Evolutionary conservation across 2,888 invertebrate genomes (phyloP).

Genomic region (Eilema depressum): DNA sequence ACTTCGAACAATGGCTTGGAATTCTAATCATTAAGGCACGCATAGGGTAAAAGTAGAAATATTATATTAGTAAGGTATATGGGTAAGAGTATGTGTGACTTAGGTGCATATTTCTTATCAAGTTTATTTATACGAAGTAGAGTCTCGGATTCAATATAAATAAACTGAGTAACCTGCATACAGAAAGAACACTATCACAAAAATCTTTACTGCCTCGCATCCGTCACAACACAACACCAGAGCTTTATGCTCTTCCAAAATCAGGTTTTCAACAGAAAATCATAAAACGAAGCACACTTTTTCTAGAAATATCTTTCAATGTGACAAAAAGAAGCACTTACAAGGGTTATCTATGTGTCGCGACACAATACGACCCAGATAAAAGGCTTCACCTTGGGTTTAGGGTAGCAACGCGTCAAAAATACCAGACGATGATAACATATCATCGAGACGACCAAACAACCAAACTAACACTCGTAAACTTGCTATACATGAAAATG

Average conservation of each 20-base stretch:
- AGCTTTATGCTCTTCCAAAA: constrained; percentile 33
- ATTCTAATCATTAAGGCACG: background rate
- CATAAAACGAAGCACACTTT: constrained; percentile 40
- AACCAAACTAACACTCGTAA: constrained; percentile 78
- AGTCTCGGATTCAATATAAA: background rate
- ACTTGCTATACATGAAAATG: constrained; percentile 70
- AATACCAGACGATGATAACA: constrained; percentile 69
- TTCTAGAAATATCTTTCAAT: constrained; percentile 36
- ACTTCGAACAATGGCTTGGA: background rate
- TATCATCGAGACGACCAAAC: constrained; percentile 73
- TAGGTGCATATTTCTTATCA: too few relatives aligned
- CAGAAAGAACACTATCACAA: background rate
- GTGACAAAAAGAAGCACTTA: constrained; percentile 52
- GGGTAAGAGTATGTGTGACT: too few relatives aligned
- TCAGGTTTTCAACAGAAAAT: constrained; percentile 40
- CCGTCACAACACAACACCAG: background rate
- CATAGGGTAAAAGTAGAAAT: background rate
- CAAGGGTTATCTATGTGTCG: constrained; percentile 55
- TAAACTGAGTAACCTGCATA: background rate
- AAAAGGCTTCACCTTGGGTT: constrained; percentile 56
- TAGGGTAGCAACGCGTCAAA: constrained; percentile 60
- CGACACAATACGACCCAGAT: constrained; percentile 55
- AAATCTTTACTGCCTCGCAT: constrained; percentile 1
- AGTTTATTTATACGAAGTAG: too few relatives aligned
- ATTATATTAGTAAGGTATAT: too few relatives aligned